A percentile compares a stretch with the other conserved stretches of the same genome.
phyloP scores from a whole-genome alignment of 37 sponge, comb jelly and placozoan genomes.

The Cliona cf. orientalis region DNA sequence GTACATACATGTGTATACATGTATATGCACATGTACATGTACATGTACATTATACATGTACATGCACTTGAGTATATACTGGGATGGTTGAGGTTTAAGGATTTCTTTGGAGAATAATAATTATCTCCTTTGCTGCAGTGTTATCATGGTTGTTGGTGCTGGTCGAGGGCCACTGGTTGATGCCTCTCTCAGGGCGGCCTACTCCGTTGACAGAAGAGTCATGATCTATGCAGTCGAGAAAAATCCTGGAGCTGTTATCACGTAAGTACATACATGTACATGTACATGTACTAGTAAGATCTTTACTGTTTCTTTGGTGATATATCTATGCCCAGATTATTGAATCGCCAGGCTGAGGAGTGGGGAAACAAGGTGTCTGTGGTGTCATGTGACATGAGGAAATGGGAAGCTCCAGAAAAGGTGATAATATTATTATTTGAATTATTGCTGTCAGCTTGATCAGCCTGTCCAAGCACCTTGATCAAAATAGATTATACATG shows the following conservation, averaged over 20 bases:
- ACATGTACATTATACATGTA: no score
- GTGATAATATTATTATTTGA: conserved; percentile 23
- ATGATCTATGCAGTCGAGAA: conserved; percentile 96
- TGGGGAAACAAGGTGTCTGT: conserved; percentile 82
- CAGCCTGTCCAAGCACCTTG: no score
- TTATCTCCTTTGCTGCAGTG: conserved; percentile 16
- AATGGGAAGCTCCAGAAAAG: conserved; percentile 92
- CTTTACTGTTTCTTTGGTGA: no score
- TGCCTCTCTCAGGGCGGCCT: conserved; percentile 77
- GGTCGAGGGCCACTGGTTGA: conserved; percentile 96
- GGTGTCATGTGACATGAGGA: conserved; percentile 93
- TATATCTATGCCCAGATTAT: conserved; percentile 71
- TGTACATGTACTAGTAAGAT: background rate
- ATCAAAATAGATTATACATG: no score
- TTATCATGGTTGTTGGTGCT: conserved; percentile 99
- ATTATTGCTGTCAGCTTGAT: background rate
- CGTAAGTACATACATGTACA: conserved; percentile 46
- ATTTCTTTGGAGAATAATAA: no score
- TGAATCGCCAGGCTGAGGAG: conserved; percentile 75
- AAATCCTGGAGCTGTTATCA: conserved; percentile 95
- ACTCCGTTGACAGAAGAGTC: conserved; percentile 42
- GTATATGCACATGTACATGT: no score
- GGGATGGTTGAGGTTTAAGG: no score
- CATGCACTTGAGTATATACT: no score
- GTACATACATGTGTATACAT: no score